A percentile compares a stretch with the other conserved stretches of the same genome.
Conservation (phyloP, 1,140 invertebrate genomes). For the Drosophila pachea region DNA sequence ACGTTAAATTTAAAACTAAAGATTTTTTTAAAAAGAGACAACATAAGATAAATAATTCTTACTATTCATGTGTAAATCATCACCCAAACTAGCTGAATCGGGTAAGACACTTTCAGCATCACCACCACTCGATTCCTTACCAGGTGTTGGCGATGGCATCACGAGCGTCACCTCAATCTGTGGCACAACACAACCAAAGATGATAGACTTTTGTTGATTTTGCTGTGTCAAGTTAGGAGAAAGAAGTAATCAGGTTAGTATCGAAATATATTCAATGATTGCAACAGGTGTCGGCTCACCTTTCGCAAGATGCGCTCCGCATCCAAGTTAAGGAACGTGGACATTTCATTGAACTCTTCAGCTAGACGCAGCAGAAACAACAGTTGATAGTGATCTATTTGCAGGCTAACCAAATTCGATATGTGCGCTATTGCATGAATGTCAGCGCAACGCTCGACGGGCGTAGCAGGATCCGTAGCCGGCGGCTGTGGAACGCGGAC, state of each 20-base stretch:
- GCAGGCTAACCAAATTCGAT: constrained; percentile 88
- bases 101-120: constrained; percentile 90
- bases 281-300: constrained; percentile 27
- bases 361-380: constrained; percentile 91
- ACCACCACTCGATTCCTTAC: constrained; percentile 88
- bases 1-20: constrained; percentile 60
- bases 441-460: constrained; percentile 79
- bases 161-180: constrained; percentile 93
- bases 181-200: constrained; percentile 87
- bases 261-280: constrained; percentile 8
- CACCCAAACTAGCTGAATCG: constrained; percentile 89
- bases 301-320: constrained; percentile 84
- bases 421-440: constrained; percentile 86
- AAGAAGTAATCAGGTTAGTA: not conserved
- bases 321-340: constrained; percentile 89
- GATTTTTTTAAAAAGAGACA: constrained; percentile 62
- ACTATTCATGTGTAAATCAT: constrained; percentile 82
- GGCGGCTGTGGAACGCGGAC: constrained; percentile 35
- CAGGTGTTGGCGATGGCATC: constrained; percentile 88
- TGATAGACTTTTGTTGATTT: constrained; percentile 82
- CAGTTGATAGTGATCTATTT: constrained; percentile 96
- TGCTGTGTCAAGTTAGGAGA: constrained; percentile 45
- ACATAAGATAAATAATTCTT: constrained; percentile 76
- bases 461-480: constrained; percentile 14
- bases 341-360: constrained; percentile 89